Percentiles rank a stretch among this genome's conserved stretches.
These are phyloP conservation scores for Arothron firmamentum DNA, from an alignment of 2,113 vertebrate species.

Conservation along the genomic window DNA sequence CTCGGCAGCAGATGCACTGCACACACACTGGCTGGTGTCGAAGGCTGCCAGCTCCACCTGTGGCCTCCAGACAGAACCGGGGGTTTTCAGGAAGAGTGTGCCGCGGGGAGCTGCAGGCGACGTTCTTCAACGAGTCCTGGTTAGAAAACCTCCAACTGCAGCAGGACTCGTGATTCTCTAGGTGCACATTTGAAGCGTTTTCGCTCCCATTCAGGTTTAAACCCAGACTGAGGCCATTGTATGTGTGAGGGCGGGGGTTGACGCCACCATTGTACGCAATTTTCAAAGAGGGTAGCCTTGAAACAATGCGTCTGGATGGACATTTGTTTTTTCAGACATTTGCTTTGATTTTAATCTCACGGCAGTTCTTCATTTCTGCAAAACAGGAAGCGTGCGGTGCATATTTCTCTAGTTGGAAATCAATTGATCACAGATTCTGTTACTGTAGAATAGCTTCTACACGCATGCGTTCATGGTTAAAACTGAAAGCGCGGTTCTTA, in stretches of 20 bases:
- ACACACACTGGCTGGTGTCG: constrained; percentile 34
- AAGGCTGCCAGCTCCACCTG: constrained; percentile 58
- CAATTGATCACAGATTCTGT: not conserved
- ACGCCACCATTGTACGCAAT: constrained; percentile 44
- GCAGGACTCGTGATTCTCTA: constrained; percentile 13
- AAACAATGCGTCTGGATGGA: constrained; percentile 55
- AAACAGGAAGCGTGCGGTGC: constrained; percentile 30
- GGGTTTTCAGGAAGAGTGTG: not conserved
- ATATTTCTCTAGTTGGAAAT: not conserved
- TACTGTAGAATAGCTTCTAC: too few species aligned
- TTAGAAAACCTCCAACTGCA: constrained; percentile 1
- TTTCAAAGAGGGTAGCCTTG: constrained; percentile 30
- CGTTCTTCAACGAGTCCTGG: too few species aligned
- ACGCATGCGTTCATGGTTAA: too few species aligned
- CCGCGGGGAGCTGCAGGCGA: not conserved
- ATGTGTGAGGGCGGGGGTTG: constrained; percentile 27
- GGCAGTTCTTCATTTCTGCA: constrained; percentile 27
- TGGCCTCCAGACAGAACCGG: constrained; percentile 20
- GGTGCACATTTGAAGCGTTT: constrained; percentile 1
- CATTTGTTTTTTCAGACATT: constrained; percentile 49
- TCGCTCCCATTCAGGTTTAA: constrained; percentile 2
- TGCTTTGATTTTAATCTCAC: constrained; percentile 55
- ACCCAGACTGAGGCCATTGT: constrained; percentile 41
- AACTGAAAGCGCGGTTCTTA: too few species aligned
- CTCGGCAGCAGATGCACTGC: constrained; percentile 46